Percentiles rank a stretch among this genome's conserved stretches.
These are phyloP conservation scores for Pantherophis vulpinus DNA, from an alignment of 2,797 vertebrate genomes.

Conservation along the genomic window DNA sequence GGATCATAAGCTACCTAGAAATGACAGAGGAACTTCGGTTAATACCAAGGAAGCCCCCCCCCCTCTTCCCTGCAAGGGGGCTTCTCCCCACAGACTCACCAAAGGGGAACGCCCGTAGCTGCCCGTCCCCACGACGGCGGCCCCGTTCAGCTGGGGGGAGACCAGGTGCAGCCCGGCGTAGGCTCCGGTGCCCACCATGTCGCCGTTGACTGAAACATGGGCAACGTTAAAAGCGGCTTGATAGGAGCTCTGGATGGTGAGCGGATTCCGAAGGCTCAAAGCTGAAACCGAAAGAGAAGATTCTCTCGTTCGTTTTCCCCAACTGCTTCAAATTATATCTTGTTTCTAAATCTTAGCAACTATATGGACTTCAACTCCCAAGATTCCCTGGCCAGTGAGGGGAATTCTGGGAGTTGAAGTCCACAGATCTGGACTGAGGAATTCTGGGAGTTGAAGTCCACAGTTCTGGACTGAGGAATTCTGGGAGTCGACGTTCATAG, in stretches of 20 bases:
- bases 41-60: not conserved
- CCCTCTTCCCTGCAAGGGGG: not conserved
- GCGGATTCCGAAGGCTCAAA: constrained; percentile 81
- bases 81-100: constrained; percentile 65
- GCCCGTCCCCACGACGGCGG: constrained; percentile 61
- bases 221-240: constrained; percentile 83
- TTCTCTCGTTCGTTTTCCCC: not conserved
- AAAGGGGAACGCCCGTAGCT: constrained; percentile 81
- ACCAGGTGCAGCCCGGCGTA: constrained; percentile 83
- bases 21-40: not conserved
- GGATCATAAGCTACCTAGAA: constrained; percentile 77
- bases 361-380: not conserved
- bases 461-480: too few species aligned
- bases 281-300: constrained; percentile 65
- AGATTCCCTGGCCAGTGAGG: not conserved
- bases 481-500: too few species aligned
- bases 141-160: constrained; percentile 83
- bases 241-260: constrained; percentile 84
- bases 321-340: not conserved
- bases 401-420: too few species aligned
- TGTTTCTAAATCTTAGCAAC: not conserved
- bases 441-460: too few species aligned
- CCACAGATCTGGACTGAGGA: too few species aligned
- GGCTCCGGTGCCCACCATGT: constrained; percentile 72
- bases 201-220: constrained; percentile 83